Conservation (phyloP, 2,113 vertebrate genomes). For the Leptodactylus fuscus region DNA sequence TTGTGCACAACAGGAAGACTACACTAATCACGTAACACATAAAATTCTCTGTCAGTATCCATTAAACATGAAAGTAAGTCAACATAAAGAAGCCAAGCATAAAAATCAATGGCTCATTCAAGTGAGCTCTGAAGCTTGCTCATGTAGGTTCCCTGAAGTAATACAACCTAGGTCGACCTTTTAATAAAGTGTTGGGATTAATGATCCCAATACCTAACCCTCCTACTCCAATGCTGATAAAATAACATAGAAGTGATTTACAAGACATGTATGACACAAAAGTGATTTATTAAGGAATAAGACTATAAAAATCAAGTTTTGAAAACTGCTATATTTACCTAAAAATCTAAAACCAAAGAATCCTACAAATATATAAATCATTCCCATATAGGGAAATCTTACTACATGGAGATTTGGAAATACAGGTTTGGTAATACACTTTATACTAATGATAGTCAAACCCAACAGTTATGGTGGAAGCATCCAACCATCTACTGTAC, state of each 20-base stretch:
- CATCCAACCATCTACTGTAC: too few relatives aligned
- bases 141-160: not conserved
- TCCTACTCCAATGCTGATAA: not conserved
- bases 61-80: not conserved
- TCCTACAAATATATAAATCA: not conserved
- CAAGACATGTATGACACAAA: not conserved
- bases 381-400: not conserved
- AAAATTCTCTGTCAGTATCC: not conserved
- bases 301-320: too few relatives aligned
- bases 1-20: not conserved
- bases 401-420: not conserved
- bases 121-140: not conserved
- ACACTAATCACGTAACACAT: not conserved
- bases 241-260: not conserved
- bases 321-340: not conserved
- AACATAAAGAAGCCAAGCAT: not conserved
- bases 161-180: not conserved
- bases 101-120: conserved; percentile 17
- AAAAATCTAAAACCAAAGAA: not conserved
- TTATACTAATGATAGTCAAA: too few relatives aligned
- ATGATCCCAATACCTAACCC: not conserved
- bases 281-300: not conserved
- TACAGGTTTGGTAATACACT: too few relatives aligned
- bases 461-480: too few relatives aligned
- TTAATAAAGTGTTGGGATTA: not conserved